Evolutionary conservation across 2,113 vertebrate species (phyloP).

Genomic region (Muntiacus reevesi): DNA sequence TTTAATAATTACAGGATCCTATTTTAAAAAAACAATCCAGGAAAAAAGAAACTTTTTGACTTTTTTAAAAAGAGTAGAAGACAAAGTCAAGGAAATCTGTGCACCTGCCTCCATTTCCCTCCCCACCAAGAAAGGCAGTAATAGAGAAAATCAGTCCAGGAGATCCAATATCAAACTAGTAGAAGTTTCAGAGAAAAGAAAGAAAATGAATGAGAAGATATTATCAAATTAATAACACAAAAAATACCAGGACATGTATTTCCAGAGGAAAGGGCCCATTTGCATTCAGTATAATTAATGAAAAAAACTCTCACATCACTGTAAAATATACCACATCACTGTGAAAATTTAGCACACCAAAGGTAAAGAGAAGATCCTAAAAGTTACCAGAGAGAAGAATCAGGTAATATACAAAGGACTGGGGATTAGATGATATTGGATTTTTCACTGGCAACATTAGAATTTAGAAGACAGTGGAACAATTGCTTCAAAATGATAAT

Average conservation of each 20-base stretch:
- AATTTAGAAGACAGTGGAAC: not conserved
- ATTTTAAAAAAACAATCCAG: not conserved
- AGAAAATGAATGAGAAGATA: not conserved
- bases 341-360: not conserved
- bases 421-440: not conserved
- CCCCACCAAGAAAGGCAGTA: not conserved
- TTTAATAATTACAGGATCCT: not conserved
- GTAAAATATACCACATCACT: not conserved
- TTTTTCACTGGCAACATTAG: not conserved
- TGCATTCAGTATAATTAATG: not conserved
- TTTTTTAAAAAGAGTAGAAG: not conserved
- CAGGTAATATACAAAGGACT: not conserved
- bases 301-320: not conserved
- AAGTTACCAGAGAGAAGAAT: not conserved
- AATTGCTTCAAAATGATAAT: not conserved
- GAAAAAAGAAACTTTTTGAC: not conserved
- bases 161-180: not conserved
- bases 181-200: not conserved
- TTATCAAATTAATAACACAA: slow-evolving; percentile 1
- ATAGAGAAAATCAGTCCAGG: not conserved
- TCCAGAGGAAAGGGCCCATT: not conserved
- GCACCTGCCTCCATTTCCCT: not conserved
- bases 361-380: not conserved
- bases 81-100: not conserved
- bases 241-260: not conserved